phyloP scores from a whole-genome alignment of 2,797 vertebrate genomes.

The Oreochromis mossambicus region DNA sequence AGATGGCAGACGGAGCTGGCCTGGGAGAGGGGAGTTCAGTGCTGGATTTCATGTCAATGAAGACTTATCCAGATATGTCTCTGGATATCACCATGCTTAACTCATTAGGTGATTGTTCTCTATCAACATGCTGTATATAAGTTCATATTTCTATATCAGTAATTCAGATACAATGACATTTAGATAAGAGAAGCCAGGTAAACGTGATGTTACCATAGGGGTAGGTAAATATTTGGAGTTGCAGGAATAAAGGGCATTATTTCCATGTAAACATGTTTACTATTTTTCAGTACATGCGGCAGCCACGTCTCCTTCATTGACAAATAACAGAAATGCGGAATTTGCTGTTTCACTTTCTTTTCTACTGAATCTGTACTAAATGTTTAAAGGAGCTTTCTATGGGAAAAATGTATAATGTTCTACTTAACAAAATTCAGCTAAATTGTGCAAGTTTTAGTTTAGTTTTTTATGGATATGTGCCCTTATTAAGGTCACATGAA shows the following conservation, averaged over 20 bases:
- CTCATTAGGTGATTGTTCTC: slow-evolving; percentile 80
- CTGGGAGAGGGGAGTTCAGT: slow-evolving; percentile 80
- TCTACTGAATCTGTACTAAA: background rate
- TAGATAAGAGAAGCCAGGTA: background rate
- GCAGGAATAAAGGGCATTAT: background rate
- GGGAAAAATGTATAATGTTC: rapidly evolving
- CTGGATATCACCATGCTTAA: slow-evolving; percentile 92
- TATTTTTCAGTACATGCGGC: background rate
- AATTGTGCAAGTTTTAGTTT: background rate
- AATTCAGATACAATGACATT: background rate
- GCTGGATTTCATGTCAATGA: slow-evolving; percentile 91
- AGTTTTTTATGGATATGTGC: background rate
- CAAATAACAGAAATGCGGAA: background rate
- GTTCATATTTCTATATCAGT: background rate
- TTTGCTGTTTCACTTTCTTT: background rate
- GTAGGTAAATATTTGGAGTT: background rate
- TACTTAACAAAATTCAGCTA: background rate
- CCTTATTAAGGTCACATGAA: background rate
- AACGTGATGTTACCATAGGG: background rate
- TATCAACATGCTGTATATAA: background rate
- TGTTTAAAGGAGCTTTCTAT: background rate
- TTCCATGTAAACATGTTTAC: background rate
- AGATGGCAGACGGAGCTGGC: slow-evolving; percentile 81
- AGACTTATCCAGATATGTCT: slow-evolving; percentile 90
- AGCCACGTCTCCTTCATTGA: background rate